Percentiles rank a stretch among this genome's conserved stretches.
These are phyloP conservation scores for Ameiurus melas DNA, from an alignment of 2,113 vertebrate genomes.

Conservation along the genomic window DNA sequence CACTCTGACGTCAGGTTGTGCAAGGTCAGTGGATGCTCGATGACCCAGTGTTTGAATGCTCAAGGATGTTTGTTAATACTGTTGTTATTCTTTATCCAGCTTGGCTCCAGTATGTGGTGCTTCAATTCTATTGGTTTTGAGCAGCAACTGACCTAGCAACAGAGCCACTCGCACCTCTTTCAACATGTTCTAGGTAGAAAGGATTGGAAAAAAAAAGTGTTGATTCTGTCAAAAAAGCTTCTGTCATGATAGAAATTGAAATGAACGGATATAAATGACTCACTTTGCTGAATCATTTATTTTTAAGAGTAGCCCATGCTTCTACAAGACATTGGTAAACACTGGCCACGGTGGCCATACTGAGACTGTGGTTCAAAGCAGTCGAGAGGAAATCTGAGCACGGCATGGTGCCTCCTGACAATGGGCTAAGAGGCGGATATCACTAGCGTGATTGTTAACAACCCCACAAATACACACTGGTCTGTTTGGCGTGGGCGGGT, in stretches of 20 bases:
- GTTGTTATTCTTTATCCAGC: slow-evolving; percentile 22
- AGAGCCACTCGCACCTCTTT: not conserved
- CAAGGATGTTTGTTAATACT: slow-evolving; percentile 17
- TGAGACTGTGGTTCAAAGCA: slow-evolving; percentile 27
- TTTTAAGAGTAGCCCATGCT: not conserved
- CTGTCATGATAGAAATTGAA: not conserved
- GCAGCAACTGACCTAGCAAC: not conserved
- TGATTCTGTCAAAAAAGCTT: not conserved
- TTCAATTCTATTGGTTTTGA: slow-evolving; percentile 25
- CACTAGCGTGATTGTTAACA: slow-evolving; percentile 30
- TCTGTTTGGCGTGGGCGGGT: slow-evolving; percentile 17
- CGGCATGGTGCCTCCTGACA: slow-evolving; percentile 24
- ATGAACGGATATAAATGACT: not conserved
- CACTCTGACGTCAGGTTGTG: slow-evolving; percentile 10
- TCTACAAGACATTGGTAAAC: slow-evolving; percentile 11
- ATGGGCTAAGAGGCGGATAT: slow-evolving; percentile 15
- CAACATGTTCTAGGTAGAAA: not conserved
- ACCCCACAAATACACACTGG: slow-evolving; percentile 3
- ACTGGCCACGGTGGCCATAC: slow-evolving; percentile 16
- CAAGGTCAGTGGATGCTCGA: slow-evolving; percentile 20
- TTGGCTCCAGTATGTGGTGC: slow-evolving; percentile 16
- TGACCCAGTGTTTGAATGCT: slow-evolving; percentile 6
- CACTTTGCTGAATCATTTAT: not conserved
- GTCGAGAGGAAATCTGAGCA: slow-evolving; percentile 25
- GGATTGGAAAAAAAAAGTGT: not conserved